Evolutionary conservation across 2,888 invertebrate genomes (phyloP), one percentile per base, ranked within the genome.

Genomic region (Yponomeuta malinellus): DNA sequence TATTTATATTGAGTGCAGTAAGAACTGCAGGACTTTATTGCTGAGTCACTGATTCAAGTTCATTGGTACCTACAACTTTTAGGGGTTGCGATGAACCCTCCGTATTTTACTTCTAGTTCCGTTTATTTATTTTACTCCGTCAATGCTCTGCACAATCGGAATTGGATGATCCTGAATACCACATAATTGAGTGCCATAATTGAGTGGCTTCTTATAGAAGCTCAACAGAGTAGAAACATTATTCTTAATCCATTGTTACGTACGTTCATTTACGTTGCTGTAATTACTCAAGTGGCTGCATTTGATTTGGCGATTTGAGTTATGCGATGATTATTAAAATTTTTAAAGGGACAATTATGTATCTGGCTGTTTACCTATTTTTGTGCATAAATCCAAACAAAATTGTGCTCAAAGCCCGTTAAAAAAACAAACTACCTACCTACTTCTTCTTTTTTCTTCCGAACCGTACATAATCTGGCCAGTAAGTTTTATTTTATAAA

Each of bases 141-240:
- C 52, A 59, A 59, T 59, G 52, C 52, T 12, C 52, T 59, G 52
- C 52, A 15, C 23, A 29, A 15, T 70, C 70, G 63, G 52, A 66
- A 59, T 79, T 78, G 78, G 71, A 69, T 79, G 80, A 78, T 81
- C 79, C 83, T 88, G 88, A 89, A 87, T 88, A 84, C 87, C 83
- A 83, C 85, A 82, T 89, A 89, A 90, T 90, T 85, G 85, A 87
- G 86, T 84, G 84, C 81, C 84, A 82, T 89, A 89, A 90, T 90
- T 85, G 85, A 86, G 86, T 85, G 84, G 82, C 84, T 83, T 82
- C 84, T 80, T 74, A 76, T 23, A 75, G 70, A 48, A 48, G 80
- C 79, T 29, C 72, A 73, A 74, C 69, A 33, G 71, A 70, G 64
- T 71, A 70, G 69, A 71, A 72, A 68, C 37, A 15, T n/a, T 64